Percentiles rank a stretch among this genome's conserved stretches.
These are phyloP conservation scores for Brachystomella parvula DNA, from an alignment of 1,140 invertebrate species.

Conservation along the genomic window DNA sequence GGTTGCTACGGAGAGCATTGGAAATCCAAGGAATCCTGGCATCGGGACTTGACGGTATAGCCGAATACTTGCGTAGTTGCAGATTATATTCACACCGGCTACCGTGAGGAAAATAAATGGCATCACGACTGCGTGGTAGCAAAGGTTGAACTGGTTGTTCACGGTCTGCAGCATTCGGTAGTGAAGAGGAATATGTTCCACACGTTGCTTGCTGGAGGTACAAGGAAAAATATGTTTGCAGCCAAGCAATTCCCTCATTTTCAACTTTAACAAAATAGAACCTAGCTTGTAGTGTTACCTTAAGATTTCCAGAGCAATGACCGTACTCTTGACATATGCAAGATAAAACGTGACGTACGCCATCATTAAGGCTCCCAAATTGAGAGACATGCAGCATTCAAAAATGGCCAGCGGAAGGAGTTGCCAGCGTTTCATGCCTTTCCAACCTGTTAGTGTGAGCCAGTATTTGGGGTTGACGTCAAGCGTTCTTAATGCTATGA, in stretches of 20 bases:
- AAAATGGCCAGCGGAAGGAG: background rate
- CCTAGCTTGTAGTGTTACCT: too few species aligned
- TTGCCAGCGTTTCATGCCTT: background rate
- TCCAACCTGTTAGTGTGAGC: background rate
- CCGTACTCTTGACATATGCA: background rate
- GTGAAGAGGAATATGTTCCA: too few species aligned
- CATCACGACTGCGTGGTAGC: background rate
- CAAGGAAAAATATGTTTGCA: too few species aligned
- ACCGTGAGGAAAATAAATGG: background rate
- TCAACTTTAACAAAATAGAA: too few species aligned
- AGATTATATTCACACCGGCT: background rate
- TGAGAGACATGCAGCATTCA: constrained; percentile 6
- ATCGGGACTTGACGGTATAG: background rate
- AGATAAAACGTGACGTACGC: background rate
- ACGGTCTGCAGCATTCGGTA: background rate
- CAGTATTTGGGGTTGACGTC: constrained; percentile 5
- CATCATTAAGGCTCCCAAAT: background rate
- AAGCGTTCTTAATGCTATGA: background rate
- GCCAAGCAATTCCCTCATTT: too few species aligned
- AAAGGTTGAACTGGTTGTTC: constrained; percentile 4
- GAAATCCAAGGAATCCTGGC: constrained; percentile 8
- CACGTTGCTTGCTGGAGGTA: too few species aligned
- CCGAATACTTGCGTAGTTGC: background rate
- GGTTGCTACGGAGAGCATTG: background rate
- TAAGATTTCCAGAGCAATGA: background rate